Evolutionary conservation across 2,113 vertebrate species (phyloP).

Genomic region (Spea bombifrons): DNA sequence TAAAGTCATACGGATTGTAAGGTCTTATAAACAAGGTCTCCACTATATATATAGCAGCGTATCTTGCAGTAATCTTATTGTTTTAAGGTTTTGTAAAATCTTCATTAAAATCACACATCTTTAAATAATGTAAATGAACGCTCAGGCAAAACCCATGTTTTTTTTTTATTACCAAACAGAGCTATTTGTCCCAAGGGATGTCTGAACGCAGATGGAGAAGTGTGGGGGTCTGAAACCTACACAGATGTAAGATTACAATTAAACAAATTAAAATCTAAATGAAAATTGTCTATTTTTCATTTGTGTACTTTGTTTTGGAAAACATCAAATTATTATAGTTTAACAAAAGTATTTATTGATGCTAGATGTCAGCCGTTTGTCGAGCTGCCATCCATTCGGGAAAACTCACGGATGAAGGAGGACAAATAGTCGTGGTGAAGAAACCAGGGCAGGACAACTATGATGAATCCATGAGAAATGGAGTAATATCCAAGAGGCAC

Average conservation of each 20-base stretch:
- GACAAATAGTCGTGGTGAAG: neutral
- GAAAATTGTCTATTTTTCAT: no score
- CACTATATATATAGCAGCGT: no score
- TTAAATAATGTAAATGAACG: no score
- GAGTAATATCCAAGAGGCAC: neutral
- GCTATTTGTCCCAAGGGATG: neutral
- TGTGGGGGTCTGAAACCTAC: constrained; percentile 6
- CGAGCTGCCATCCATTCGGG: constrained; percentile 1
- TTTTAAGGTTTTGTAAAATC: no score
- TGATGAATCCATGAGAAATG: neutral
- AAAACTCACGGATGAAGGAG: neutral
- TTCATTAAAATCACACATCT: no score
- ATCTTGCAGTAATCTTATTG: no score
- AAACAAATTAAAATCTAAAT: neutral
- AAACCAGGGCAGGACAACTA: neutral
- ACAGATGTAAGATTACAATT: neutral
- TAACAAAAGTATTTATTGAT: no score
- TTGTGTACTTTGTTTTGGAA: no score
- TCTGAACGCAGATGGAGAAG: neutral
- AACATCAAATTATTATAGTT: no score
- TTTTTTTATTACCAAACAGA: neutral
- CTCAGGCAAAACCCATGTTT: no score
- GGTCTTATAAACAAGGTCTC: no score
- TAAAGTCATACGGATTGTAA: no score
- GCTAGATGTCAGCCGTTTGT: constrained; percentile 9